Evolutionary conservation across 2,888 invertebrate genomes (phyloP), one percentile per base, ranked within the genome.

Genomic region (Lasioglossum marginatum): DNA sequence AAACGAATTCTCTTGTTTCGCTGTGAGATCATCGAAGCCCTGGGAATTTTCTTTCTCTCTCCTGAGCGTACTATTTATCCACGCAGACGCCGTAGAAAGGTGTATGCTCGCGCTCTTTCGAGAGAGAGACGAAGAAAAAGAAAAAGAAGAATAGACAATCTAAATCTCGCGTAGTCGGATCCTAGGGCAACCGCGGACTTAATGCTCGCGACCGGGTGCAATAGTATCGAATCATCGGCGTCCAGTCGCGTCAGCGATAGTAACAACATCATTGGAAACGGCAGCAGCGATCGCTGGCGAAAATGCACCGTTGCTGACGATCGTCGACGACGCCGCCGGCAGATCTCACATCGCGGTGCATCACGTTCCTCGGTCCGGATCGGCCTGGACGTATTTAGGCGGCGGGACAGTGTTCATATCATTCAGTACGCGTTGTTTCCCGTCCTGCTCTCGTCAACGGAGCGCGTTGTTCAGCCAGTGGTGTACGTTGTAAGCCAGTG

Each of bases 391-490:
- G 77, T 74, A 57, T 72, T 71, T n/a, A 43, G 75, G 75, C 81
- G 78, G 74, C 78, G 86, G 78, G 79, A 86, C 87, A 66, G 73
- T 74, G 87, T 79, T 77, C 43, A 71, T 71, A 72, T 63, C 31
- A 34, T 37, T 73, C 80, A 83, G 70, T 81, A 81, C 66, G 77
- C 78, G 78, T 87, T 81, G 78, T 87, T 81, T 76, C 48, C 57
- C 87, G 79, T 80, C 66, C 70, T 68, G 68, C 82, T 52, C 71
- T 73, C 66, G 72, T 79, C 75, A 79, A 79, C 77, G 73, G 73
- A 80, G 87, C 63, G 87, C 68, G 76, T 86, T 89, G 71, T 87
- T 72, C 75, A 72, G 82, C 40, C 71, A 79, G 86, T 88, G 88
- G 82, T 75, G 75, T 66, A 79, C 66, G 57, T 57, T 57, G 57